Evolutionary conservation across 2,113 vertebrate genomes (phyloP), one percentile per base, ranked within the genome.

Genomic region (Jaculus jaculus): DNA sequence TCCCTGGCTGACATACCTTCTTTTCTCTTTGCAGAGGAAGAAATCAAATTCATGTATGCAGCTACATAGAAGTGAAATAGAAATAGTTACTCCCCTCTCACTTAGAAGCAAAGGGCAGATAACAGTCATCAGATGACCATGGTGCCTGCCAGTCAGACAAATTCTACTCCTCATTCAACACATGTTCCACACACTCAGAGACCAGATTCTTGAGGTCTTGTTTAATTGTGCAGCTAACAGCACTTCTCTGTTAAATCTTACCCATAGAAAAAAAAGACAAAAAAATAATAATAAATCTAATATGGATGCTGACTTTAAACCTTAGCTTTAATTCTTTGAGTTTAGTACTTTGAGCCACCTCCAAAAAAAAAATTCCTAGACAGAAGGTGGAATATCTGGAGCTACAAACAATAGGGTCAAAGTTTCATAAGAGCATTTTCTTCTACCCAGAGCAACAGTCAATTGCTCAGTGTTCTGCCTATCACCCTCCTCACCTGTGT

Each of bases 361-460:
- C 16, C 32, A 1, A 78, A 47, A 47, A 47, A 47, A 47, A 68
- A 89, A 90, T 75, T 54, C 61, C 77, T 30, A 3, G 68, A 20
- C 61, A 93, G 60, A 86, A 18, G 42, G 37, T 24, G 42, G 30
- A 30, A 72, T 66, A 84, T 80, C 74, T 89, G 80, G 32, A 60
- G 28, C 75, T 87, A 7, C n/a, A 75, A 85, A 88, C 79, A 23
- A 21, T 12, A 12, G 26, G 37, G 54, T 65, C 42, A 90, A 89
- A 93, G 8, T 89, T 88, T 39, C 74, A 68, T 51, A 47, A 65
- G 61, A 93, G 3, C n/a, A 69, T 89, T 93, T 90, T 18, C n/a
- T 91, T 84, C 26, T 69, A 72, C 73, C 77, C 80, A 92, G 34
- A 91, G 30, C 81, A 87, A 92, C 75, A 24, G 9, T 84, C 75